These are phyloP conservation scores for Caenorhabditis brenneri DNA, from an alignment of 1,140 invertebrate genomes.

Conservation along the genomic window DNA sequence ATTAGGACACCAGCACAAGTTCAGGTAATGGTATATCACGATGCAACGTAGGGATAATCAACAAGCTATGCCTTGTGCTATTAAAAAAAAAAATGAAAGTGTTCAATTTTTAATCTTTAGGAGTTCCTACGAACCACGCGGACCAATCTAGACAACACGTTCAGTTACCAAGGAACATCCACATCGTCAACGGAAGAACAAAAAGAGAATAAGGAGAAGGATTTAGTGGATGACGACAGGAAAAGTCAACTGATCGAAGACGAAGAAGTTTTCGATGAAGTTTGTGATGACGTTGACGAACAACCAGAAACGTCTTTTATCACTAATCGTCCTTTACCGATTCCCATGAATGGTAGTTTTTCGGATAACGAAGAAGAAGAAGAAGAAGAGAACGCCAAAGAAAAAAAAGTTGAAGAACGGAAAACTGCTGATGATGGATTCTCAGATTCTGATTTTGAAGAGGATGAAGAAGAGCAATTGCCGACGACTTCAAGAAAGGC, in stretches of 20 bases:
- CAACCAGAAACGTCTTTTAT: not conserved
- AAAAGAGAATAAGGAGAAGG: not conserved
- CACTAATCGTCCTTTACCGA: not conserved
- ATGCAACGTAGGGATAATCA: no score
- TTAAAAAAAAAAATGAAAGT: not conserved
- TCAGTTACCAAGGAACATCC: conserved; percentile 18
- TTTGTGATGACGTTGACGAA: not conserved
- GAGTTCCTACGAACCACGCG: conserved; percentile 18
- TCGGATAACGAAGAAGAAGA: not conserved
- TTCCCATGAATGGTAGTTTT: not conserved
- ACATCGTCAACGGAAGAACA: conserved; percentile 15
- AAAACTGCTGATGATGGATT: not conserved
- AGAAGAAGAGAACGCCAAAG: not conserved
- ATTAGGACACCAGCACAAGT: conserved; percentile 54
- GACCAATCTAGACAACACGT: conserved; percentile 37
- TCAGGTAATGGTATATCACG: not conserved
- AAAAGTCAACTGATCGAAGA: conserved; percentile 1
- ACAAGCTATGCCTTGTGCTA: no score
- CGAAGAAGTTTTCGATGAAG: conserved; percentile 20
- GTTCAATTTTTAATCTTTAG: not conserved
- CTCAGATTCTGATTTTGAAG: conserved; percentile 12
- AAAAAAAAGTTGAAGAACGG: not conserved
- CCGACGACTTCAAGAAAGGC: not conserved
- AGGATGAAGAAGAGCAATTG: not conserved
- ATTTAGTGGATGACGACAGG: not conserved